Base-by-base conservation (phyloP, 1,140 invertebrate genomes). In the Sarcophaga bullata region DNA sequence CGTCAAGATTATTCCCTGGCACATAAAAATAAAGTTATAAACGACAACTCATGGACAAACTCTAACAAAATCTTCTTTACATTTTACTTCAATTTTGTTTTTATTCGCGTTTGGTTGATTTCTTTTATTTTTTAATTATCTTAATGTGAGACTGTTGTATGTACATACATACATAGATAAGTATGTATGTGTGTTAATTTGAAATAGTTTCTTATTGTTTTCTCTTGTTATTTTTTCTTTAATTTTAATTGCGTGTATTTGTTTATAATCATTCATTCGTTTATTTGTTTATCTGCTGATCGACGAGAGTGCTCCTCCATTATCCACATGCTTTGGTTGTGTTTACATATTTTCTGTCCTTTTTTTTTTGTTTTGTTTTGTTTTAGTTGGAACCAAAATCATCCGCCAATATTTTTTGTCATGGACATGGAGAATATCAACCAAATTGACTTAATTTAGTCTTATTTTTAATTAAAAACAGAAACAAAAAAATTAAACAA, bases 391-490 rank as follows among this genome's bases (percentile, higher is more conserved):
- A 19, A 68, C 17, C 15, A 68, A 19, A 68, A 37, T 37, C 25
- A 37, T 37, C 25, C 25, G 25, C 25, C 25, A 37, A 68, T 68
- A 68, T 68, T 58, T n/a, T 37, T 58, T 68, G 19, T 68, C n/a
- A 68, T 68, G 62, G 62, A 25, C 62, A 6, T 25, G 17, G 62
- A 68, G 62, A 68, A 68, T n/a, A 68, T 17, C 62, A 19, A 68
- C 62, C 62, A 68, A 68, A 68, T 52, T 52, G 0, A 13, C 50
- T 52, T 52, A 52, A 9, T 10, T 68, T 68, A 68, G 62, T 19
- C n/a, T 68, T 68, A 17, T 68, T n/a, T 68, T 68, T 10, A 68
- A 68, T 68, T 68, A 68, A 68, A 68, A 68, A 68, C 62, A 19
- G 9, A 68, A 68, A 9, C 19, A 37, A 1, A 37, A 37, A 37